phyloP scores from a whole-genome alignment of 2,113 vertebrate genomes.

The Cettia cetti region DNA sequence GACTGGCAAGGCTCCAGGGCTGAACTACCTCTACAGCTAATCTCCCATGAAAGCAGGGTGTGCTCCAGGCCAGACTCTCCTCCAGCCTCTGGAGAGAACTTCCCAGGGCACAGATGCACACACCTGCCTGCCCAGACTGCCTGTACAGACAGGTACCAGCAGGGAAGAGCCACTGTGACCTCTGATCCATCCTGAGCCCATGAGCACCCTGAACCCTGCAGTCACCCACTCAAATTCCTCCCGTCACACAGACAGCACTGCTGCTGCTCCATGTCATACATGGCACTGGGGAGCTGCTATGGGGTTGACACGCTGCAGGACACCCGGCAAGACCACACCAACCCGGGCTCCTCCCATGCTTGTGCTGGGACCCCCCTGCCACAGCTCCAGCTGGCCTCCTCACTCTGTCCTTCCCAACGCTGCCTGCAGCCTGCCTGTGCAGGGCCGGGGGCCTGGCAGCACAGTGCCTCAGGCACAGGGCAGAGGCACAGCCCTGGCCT shows the following conservation, averaged over 20 bases:
- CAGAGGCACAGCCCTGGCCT: no score
- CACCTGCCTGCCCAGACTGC: neutral
- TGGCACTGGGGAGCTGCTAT: accelerated
- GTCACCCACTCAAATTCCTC: accelerated
- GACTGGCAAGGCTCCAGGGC: neutral
- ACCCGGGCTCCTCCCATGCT: accelerated
- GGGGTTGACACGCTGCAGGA: neutral
- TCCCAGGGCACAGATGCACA: accelerated
- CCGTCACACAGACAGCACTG: accelerated
- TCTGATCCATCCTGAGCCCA: neutral
- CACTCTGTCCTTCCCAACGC: accelerated
- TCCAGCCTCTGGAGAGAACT: neutral
- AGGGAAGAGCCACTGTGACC: neutral
- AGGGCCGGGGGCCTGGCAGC: no score
- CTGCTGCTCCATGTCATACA: accelerated
- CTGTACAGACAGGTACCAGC: neutral
- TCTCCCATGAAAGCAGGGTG: neutral
- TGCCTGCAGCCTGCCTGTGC: accelerated
- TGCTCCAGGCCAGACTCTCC: neutral
- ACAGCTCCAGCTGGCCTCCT: neutral
- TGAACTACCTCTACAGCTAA: neutral
- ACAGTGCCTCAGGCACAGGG: no score
- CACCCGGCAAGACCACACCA: accelerated
- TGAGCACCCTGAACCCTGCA: neutral
- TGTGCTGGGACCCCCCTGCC: accelerated